Evolutionary conservation across 2,888 invertebrate species (phyloP), one percentile per base, ranked within the genome.

Genomic region (Rhorus exstirpatorius): DNA sequence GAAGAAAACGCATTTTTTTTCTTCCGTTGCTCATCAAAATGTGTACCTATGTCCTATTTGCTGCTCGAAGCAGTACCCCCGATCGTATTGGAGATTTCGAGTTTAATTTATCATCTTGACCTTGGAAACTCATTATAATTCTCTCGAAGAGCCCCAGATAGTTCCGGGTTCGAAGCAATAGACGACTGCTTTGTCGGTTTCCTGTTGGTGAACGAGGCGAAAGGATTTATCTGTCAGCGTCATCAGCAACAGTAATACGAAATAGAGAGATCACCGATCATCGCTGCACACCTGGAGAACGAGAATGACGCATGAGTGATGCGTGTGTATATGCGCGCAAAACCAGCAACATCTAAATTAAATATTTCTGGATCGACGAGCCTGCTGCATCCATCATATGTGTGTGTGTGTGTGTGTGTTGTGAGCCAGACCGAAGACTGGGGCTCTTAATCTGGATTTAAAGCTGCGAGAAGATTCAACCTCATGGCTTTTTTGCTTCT

Each of bases 291-390:
- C 60, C 71, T 65, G 77, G 72, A 51, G n/a, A 55, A 60, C 41
- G 72, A 55, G 41, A 70, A 81, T 70, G 41, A 74, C 68, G 55
- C 19, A 31, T 19, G 68, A 51, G 55, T 12, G 55, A 44, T 24
- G 60, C 14, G 17, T 26, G 21, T 14, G 44, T 44, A 46, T 63
- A 55, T 67, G 38, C 35, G 65, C 17, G 60, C 31, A 51, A 63
- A 55, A 51, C 65, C 71, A 71, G 65, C 65, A 87, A 89, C 89
- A 86, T 90, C 90, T 90, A 88, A 90, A 90, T 90, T 90, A 90
- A 90, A 90, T 89, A 86, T 90, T 90, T 90, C 89, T 88, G 89
- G 89, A 89, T 89, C 89, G 87, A 87, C 86, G 89, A 86, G 87
- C 84, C 87, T 26, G 19, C 51, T 63, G 87, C 85, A 87, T 89